Evolutionary conservation across 2,888 invertebrate genomes (phyloP), one percentile per base, ranked within the genome.

Genomic region (Scotopteryx bipunctaria): DNA sequence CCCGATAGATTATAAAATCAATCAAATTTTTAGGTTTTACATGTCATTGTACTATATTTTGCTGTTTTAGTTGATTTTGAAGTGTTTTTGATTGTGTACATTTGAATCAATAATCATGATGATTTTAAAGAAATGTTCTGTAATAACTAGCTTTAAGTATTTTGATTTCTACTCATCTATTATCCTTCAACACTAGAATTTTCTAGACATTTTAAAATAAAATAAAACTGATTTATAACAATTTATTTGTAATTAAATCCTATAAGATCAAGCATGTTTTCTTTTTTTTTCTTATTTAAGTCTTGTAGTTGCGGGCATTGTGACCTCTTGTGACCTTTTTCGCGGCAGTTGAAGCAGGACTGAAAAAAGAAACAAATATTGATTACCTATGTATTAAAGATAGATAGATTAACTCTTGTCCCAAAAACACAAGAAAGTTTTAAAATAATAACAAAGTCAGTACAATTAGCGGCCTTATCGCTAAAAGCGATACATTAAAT

Each of bases 321-420:
- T 0, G 79, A 73, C 60, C 87, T 83, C 68, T 92, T 93, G 67
- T 93, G 93, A 0, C 93, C 93, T 36, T 78, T 75, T 61, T 91
- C 76, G 29, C 90, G 85, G 66, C 93, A 93, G 59, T 90, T 85
- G 74, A 91, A 92, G 69, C 93, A 93, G 3, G 88, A 86, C 92
- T 93, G 82, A 15, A 86, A 86, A 35, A 41, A 59, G 52, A 54
- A 53, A 29, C 44, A 29, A 33, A 4, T 4, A 19, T 5, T 5
- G 6, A 2, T 4, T 2, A 19, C 6, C 1, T 19, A 1, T 1
- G 6, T 5, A 1, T 25, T 25, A 25, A 1, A n/a, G n/a, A n/a
- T n/a, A n/a, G n/a, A n/a, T n/a, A n/a, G n/a, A n/a, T n/a, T n/a
- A n/a, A n/a, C n/a, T n/a, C n/a, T n/a, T n/a, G n/a, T n/a, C n/a